Conservation (phyloP, 2,113 vertebrate genomes). For the Tupaia chinensis region DNA sequence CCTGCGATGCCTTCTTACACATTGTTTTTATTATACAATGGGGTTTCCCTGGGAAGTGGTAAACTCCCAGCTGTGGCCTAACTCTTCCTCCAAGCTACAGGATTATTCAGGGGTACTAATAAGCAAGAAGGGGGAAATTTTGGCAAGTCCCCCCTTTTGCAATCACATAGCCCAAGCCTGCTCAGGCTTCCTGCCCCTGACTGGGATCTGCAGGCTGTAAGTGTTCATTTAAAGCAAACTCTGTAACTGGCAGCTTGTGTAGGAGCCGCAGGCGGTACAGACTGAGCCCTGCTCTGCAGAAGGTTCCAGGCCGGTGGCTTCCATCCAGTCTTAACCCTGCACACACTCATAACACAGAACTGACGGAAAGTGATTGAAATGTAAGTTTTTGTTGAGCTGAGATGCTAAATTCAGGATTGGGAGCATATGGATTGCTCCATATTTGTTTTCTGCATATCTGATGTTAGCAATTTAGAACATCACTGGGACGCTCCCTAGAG, state of each 20-base stretch:
- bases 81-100: neutral
- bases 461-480: conserved; percentile 81
- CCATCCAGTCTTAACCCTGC: conserved; percentile 57
- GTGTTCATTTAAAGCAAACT: conserved; percentile 61
- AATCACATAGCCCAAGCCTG: conserved; percentile 61
- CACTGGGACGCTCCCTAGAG: conserved; percentile 77
- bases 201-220: neutral
- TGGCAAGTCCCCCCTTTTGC: conserved; percentile 70
- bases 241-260: neutral
- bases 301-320: conserved; percentile 33
- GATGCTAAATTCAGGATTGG: conserved; percentile 78
- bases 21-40: conserved; percentile 63
- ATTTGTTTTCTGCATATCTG: conserved; percentile 83
- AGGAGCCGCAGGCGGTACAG: conserved; percentile 12
- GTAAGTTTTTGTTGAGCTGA: conserved; percentile 71
- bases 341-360: conserved; percentile 39
- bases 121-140: conserved; percentile 54
- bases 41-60: neutral
- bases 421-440: conserved; percentile 78
- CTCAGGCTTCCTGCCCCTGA: conserved; percentile 62
- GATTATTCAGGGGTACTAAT: conserved; percentile 48
- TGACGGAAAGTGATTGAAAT: conserved; percentile 74
- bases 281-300: conserved; percentile 29
- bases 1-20: neutral
- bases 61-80: neutral